Percentiles rank a stretch among this genome's conserved stretches.
phyloP scores from a whole-genome alignment of 2,797 vertebrate genomes.

The Melopsittacus undulatus region DNA sequence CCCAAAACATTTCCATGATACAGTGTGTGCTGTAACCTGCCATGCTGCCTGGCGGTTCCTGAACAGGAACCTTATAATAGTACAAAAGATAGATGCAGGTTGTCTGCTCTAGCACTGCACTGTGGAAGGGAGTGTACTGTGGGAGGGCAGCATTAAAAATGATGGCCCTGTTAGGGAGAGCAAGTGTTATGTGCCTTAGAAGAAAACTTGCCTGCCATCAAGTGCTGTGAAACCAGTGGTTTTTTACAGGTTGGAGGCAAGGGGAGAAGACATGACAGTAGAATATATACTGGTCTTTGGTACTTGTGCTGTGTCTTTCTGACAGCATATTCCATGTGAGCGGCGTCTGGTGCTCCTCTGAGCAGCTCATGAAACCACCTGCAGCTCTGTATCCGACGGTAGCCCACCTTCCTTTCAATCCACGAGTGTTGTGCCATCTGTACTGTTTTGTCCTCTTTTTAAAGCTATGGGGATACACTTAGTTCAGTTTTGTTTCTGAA shows the following conservation, averaged over 20 bases:
- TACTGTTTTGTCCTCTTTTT: neutral
- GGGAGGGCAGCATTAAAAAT: accelerated
- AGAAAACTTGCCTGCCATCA: neutral
- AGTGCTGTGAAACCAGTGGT: accelerated
- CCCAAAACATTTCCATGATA: accelerated
- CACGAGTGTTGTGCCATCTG: accelerated
- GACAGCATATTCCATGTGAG: accelerated
- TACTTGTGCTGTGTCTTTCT: neutral
- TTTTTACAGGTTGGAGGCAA: neutral
- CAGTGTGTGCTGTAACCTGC: neutral
- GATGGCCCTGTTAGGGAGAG: accelerated
- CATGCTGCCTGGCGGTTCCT: neutral
- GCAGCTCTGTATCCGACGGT: accelerated
- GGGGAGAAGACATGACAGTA: neutral
- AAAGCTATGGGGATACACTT: accelerated
- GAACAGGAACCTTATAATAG: accelerated
- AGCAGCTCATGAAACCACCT: accelerated
- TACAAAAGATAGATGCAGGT: accelerated
- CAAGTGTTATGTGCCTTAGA: accelerated
- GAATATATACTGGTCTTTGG: accelerated
- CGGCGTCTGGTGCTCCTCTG: neutral
- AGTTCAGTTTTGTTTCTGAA: neutral
- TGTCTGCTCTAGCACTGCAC: accelerated
- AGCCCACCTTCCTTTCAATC: neutral
- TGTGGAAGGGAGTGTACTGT: accelerated